Evolutionary conservation across 2,797 vertebrate species (phyloP).

Genomic region (Geotrypetes seraphini): DNA sequence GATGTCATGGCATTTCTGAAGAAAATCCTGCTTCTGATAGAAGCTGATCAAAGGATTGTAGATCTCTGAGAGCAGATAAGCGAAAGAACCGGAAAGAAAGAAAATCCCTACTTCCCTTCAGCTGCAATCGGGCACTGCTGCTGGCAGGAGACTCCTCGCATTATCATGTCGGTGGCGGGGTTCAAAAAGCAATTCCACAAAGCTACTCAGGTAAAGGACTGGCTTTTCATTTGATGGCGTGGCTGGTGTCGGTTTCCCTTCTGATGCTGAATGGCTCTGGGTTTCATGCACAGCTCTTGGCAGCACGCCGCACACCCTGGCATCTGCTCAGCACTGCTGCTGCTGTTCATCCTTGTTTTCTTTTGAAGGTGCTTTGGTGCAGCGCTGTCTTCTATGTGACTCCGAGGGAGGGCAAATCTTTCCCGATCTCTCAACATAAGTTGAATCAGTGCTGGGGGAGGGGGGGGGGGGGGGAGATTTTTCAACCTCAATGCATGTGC

Average conservation of each 20-base stretch:
- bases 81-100: neutral
- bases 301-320: too few species aligned
- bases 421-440: neutral
- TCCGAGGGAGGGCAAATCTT: neutral
- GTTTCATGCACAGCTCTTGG: neutral
- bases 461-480: too few species aligned
- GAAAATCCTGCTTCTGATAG: constrained; percentile 8
- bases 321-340: too few species aligned
- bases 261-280: neutral
- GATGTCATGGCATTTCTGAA: constrained; percentile 54
- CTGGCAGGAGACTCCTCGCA: neutral
- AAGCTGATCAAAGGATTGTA: neutral
- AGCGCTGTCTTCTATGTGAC: too few species aligned
- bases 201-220: constrained; percentile 76
- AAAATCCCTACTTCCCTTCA: neutral
- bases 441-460: neutral
- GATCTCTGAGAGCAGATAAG: neutral
- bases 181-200: constrained; percentile 92
- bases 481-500: too few species aligned
- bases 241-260: neutral
- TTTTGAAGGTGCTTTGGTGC: too few species aligned
- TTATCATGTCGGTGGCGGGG: constrained; percentile 77
- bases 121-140: too few species aligned
- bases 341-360: too few species aligned
- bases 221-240: too few species aligned